Evolutionary conservation across 2,888 invertebrate genomes (phyloP).

Genomic region (Leptinotarsa haldemani): DNA sequence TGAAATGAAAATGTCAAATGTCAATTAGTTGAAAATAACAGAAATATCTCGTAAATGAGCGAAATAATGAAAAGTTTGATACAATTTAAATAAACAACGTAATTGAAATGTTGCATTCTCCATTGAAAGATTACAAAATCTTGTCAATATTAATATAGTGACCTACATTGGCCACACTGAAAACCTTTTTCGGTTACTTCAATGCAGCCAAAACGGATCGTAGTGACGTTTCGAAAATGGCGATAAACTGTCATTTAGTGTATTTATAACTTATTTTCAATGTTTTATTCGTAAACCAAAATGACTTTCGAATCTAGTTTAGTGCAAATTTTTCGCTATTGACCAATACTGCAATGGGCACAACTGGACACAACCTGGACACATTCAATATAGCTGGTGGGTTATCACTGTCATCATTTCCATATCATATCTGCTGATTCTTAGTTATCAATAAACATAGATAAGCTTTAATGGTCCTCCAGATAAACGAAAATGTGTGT

Average conservation of each 20-base stretch:
- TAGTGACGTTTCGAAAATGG: conserved; percentile 36
- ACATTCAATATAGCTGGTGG: conserved; percentile 61
- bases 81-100: too few relatives aligned
- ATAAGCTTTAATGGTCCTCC: not conserved
- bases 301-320: conserved; percentile 28
- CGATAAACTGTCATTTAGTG: conserved; percentile 26
- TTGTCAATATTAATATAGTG: too few relatives aligned
- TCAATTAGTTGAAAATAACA: too few relatives aligned
- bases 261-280: conserved; percentile 20
- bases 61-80: too few relatives aligned
- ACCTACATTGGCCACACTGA: conserved; percentile 8
- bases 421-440: not conserved
- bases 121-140: too few relatives aligned
- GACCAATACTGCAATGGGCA: conserved; percentile 56
- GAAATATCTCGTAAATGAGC: too few relatives aligned
- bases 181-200: not conserved
- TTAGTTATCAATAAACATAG: conserved; percentile 16
- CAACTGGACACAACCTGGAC: conserved; percentile 60
- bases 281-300: conserved; percentile 23
- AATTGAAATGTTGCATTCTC: too few relatives aligned
- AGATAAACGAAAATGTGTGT: conserved; percentile 9
- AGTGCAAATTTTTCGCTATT: conserved; percentile 22
- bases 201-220: conserved; percentile 3
- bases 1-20: too few relatives aligned
- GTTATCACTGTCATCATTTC: conserved; percentile 30